Evolutionary conservation across 2,888 invertebrate species (phyloP), one percentile per base, ranked within the genome.

Genomic region (Stenchaetothrips biformis): DNA sequence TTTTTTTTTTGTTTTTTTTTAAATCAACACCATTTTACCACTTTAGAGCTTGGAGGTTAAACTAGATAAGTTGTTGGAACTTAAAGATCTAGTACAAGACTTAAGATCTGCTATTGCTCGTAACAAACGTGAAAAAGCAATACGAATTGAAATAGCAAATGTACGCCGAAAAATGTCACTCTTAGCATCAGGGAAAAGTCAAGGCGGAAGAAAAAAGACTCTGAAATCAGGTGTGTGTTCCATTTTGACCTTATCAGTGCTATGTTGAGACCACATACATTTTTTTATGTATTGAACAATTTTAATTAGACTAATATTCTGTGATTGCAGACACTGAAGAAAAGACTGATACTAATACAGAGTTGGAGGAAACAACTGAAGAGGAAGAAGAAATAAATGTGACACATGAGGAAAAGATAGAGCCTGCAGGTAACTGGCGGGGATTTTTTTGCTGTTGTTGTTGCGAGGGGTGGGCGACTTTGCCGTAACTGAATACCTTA

Each of bases 41-140:
- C 9, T 67, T 0, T 18, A 27, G 79, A 47, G 79, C 37, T 49
- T 79, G 49, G 79, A 48, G 21, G 87, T 78, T 8, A 82, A 82
- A 62, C 78, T 82, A 27, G 81, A 82, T n/a, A 81, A 81, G 21
- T 79, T 83, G 53, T 48, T 83, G 80, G 81, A 74, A 18, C 77
- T 80, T 13, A 77, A 74, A 47, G 80, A 80, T 21, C 53, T 77
- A 9, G 80, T 77, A 8, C 78, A 80, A 48, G 77, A 48, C 21
- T 88, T 92, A 9, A 90, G 90, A 83, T 90, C 91, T 84, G 89
- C 89, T 25, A 84, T 88, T 37, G 89, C 90, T 18, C 86, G 91
- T 81, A 89, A 88, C 49, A 91, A 91, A 86, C 88, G 91, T 78
- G 88, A 90, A 1, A 90, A 90, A 83, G 85, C 89, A 74, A 89